These are phyloP conservation scores for Gorilla gorilla DNA, from an alignment of 2,113 vertebrate genomes.

Conservation along the genomic window DNA sequence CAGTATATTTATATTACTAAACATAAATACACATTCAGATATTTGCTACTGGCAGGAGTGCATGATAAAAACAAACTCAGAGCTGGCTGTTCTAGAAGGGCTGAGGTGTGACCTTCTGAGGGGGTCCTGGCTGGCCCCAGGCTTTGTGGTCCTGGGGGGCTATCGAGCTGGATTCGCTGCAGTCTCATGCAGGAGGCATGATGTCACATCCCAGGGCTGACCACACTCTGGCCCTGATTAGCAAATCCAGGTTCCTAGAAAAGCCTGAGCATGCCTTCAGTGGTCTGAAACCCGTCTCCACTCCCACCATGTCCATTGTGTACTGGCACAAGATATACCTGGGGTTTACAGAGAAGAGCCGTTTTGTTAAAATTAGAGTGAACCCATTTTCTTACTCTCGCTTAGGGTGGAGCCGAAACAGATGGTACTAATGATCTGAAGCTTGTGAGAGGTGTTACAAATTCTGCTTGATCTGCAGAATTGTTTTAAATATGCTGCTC, in stretches of 20 bases:
- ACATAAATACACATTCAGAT: neutral
- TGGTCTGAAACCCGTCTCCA: neutral
- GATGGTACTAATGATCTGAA: neutral
- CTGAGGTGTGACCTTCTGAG: neutral
- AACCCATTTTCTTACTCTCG: neutral
- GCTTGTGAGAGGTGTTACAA: neutral
- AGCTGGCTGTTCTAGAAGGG: neutral
- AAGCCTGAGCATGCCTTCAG: neutral
- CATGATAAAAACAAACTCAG: neutral
- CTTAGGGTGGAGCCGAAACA: neutral
- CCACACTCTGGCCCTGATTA: neutral
- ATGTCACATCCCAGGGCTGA: neutral
- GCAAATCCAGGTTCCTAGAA: neutral
- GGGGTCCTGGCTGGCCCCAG: neutral
- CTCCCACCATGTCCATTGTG: fast-evolving
- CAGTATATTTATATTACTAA: neutral
- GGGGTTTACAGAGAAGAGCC: neutral
- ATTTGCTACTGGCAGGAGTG: neutral
- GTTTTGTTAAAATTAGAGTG: neutral
- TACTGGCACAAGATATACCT: neutral
- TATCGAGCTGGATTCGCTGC: neutral
- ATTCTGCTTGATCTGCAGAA: neutral
- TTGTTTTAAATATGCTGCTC: neutral
- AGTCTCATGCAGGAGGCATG: neutral
- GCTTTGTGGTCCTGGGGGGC: too few relatives aligned